phyloP scores from a whole-genome alignment of 2,113 vertebrate genomes.

The cat (Felis catus) region DNA sequence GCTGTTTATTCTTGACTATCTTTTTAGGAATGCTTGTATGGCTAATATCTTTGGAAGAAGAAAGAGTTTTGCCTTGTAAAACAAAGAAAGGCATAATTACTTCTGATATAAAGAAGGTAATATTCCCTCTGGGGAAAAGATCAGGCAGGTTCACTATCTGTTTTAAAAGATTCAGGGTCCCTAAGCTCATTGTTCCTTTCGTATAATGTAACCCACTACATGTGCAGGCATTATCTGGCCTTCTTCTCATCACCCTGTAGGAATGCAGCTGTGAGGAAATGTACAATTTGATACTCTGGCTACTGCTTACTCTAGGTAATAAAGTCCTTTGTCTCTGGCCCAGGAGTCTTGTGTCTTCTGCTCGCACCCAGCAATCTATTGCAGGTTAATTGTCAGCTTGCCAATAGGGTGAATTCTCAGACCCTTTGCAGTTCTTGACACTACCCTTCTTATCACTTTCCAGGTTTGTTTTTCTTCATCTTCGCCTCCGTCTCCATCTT shows the following conservation, averaged over 20 bases:
- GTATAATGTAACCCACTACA: background rate
- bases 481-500: background rate
- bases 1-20: background rate
- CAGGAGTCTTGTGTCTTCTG: background rate
- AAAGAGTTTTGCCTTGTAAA: background rate
- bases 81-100: background rate
- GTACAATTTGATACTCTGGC: background rate
- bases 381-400: background rate
- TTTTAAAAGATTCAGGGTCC: background rate
- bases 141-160: background rate
- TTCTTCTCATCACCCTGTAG: background rate
- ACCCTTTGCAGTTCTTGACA: background rate
- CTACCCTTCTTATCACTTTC: background rate
- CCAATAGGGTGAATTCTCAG: background rate
- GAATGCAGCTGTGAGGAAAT: background rate
- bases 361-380: background rate
- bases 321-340: background rate
- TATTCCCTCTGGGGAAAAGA: background rate
- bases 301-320: background rate
- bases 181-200: background rate
- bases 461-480: background rate
- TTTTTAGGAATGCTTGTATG: background rate
- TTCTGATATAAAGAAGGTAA: background rate
- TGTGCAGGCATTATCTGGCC: background rate
- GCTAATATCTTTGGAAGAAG: background rate